These are phyloP conservation scores for Dryobota labecula DNA, from an alignment of 2,888 invertebrate genomes.

Conservation along the genomic window DNA sequence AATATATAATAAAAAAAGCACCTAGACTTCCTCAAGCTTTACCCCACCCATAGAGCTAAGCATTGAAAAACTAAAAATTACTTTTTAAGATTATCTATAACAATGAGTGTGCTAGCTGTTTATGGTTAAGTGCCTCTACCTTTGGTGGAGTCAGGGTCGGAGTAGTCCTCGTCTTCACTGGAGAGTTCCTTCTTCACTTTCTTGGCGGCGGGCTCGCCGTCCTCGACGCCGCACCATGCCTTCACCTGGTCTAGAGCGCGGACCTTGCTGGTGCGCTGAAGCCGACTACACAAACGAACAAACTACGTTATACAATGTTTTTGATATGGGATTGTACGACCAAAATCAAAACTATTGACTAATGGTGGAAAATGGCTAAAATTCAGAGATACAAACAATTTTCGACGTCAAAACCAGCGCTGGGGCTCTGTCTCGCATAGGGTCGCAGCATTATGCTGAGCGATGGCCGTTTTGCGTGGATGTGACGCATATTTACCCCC, in stretches of 20 bases:
- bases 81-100: neutral
- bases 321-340: neutral
- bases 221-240: conserved; percentile 94
- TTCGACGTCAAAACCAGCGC: no score
- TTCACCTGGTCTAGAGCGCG: conserved; percentile 96
- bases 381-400: neutral
- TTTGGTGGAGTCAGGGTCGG: conserved; percentile 82
- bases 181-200: conserved; percentile 90
- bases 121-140: conserved; percentile 61
- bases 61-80: neutral
- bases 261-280: conserved; percentile 94
- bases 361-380: neutral
- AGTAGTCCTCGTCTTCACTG: conserved; percentile 89
- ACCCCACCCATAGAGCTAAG: neutral
- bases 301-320: neutral
- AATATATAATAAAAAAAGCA: conserved; percentile 20
- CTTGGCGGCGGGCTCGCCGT: conserved; percentile 86
- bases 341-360: neutral
- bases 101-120: conserved; percentile 38
- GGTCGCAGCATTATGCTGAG: no score
- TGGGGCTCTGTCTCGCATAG: no score
- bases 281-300: conserved; percentile 86
- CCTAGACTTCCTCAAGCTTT: conserved; percentile 9
- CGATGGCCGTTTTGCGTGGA: no score
- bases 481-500: no score